These are phyloP conservation scores for Ptilorrhoa leucosticta DNA, from an alignment of 2,113 vertebrate genomes.

Conservation along the genomic window DNA sequence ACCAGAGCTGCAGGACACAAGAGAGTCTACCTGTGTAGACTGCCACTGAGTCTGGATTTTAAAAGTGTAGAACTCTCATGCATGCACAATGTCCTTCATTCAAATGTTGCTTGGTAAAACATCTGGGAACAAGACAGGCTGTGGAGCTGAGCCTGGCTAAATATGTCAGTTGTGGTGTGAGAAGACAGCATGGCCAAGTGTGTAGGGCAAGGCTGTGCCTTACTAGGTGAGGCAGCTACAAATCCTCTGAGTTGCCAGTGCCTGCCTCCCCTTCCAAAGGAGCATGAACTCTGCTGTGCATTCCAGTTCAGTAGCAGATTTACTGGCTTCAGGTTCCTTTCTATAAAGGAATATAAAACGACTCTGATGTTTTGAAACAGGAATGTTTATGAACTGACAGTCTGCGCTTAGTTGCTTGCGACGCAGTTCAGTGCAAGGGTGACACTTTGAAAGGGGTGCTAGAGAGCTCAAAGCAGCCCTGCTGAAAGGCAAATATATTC, in stretches of 20 bases:
- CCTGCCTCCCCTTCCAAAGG: background rate
- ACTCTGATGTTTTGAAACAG: background rate
- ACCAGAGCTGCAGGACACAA: fast-evolving
- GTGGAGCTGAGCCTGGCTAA: background rate
- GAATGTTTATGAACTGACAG: background rate
- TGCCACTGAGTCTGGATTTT: background rate
- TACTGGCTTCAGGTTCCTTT: background rate
- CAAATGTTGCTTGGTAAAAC: background rate
- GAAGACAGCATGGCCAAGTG: background rate
- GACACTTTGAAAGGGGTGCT: background rate
- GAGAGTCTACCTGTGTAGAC: background rate
- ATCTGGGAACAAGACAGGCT: background rate
- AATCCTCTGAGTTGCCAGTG: background rate
- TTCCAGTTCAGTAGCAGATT: background rate
- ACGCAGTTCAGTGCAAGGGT: background rate
- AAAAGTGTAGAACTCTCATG: background rate
- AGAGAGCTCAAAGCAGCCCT: background rate
- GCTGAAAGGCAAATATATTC: background rate
- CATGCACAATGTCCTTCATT: background rate
- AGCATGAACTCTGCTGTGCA: fast-evolving
- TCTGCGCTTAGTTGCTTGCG: background rate
- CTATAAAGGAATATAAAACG: background rate
- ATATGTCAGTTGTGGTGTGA: background rate
- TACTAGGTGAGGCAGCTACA: background rate
- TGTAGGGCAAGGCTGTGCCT: background rate